Base-by-base conservation (phyloP, 1,140 invertebrate species). In the Lineus longissimus region DNA sequence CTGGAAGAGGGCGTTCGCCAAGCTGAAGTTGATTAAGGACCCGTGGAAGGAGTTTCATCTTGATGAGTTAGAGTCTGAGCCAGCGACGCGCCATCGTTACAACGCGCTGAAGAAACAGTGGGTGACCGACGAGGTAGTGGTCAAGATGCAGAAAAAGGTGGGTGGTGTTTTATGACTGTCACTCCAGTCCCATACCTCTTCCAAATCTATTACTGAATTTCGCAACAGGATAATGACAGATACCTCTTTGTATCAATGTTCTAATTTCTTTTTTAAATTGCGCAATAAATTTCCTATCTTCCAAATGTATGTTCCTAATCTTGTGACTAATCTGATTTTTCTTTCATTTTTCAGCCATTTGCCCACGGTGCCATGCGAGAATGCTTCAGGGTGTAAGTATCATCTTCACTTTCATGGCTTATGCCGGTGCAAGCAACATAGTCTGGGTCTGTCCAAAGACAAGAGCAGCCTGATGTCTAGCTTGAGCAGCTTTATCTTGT, bases 331-430 rank as follows among this genome's bases (percentile, higher is more conserved):
- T 36, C 33, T 36, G 55, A 40, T 27, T 64, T 36, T 68, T 56
- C 36, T 64, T 71, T 64, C 68, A 61, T 55, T 64, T 76, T 77
- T 27, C 66, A 84, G 73, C 71, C 85, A 23, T 87, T 87, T 72
- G 82, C 81, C 64, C 78, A 82, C 68, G 86, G 86, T 57, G 86
- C 86, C 19, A 87, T 87, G 86, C 77, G 86, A 68, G 83, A 85
- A 67, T 87, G 86, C 66, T 87, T 75, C 69, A 74, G 86, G 67
- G 70, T 86, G 83, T 85, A 79, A 83, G 83, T 83, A 69, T 30
- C 13, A 43, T 27, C 22, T 23, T 30, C 7, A 31, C n/a, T n/a
- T n/a, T n/a, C n/a, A n/a, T n/a, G n/a, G n/a, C n/a, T n/a, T n/a
- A n/a, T n/a, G n/a, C n/a, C n/a, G n/a, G n/a, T n/a, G n/a, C n/a